A percentile compares a stretch with the other conserved stretches of the same genome.
phyloP scores from a whole-genome alignment of 1,140 invertebrate species.

The Frieseomelitta varia region DNA sequence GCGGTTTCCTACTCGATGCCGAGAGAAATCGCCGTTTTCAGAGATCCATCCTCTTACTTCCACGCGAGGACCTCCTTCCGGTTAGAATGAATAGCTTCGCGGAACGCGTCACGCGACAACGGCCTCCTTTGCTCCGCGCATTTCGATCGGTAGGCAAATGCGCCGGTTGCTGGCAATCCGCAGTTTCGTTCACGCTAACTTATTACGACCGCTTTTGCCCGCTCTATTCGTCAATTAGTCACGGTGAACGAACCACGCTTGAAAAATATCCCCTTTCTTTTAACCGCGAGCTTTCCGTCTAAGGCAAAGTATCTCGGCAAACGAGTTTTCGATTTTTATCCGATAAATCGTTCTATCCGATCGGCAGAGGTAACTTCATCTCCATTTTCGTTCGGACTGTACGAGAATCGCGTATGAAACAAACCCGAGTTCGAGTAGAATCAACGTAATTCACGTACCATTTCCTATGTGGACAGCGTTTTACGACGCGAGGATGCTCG shows the following conservation, averaged over 20 bases:
- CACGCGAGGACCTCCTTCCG: background rate
- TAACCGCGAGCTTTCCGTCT: background rate
- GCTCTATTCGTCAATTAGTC: constrained; percentile 18
- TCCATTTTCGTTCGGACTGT: background rate
- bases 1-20: background rate
- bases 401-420: background rate
- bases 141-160: background rate
- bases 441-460: constrained; percentile 35
- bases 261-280: background rate
- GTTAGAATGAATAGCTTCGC: constrained; percentile 6
- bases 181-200: constrained; percentile 22
- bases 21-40: constrained; percentile 6
- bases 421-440: background rate
- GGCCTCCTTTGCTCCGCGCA: background rate
- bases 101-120: constrained; percentile 28
- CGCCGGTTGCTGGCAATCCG: background rate
- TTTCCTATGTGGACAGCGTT: background rate
- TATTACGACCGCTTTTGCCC: constrained; percentile 22
- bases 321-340: background rate
- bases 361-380: background rate
- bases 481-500: background rate
- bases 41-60: no score
- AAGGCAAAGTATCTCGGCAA: background rate
- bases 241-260: background rate
- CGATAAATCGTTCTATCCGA: background rate